These are phyloP conservation scores for Steinernema carpocapsae DNA, from an alignment of 2,888 invertebrate genomes.

Conservation along the genomic window DNA sequence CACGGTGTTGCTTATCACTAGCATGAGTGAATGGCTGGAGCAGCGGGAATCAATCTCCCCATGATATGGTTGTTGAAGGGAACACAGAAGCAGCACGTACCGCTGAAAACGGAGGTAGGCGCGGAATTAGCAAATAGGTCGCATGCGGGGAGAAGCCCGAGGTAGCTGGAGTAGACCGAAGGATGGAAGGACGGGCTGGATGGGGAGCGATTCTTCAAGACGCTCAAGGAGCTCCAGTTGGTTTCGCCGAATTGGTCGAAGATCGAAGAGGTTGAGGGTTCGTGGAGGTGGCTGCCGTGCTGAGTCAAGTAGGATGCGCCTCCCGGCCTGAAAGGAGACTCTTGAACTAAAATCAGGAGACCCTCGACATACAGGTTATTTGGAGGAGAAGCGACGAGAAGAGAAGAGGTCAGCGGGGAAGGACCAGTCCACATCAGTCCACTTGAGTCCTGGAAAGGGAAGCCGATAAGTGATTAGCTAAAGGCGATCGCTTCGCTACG, in stretches of 20 bases:
- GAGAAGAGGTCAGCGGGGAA: background rate
- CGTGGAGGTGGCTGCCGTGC: background rate
- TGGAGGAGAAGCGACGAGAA: background rate
- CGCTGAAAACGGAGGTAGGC: background rate
- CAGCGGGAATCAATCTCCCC: background rate
- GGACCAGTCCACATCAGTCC: slow-evolving; percentile 27
- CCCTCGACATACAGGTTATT: background rate
- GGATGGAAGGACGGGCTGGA: background rate
- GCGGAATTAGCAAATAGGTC: slow-evolving; percentile 2
- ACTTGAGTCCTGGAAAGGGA: slow-evolving; percentile 6
- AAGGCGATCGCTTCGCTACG: background rate
- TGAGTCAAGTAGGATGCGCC: background rate
- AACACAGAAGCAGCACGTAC: slow-evolving; percentile 30
- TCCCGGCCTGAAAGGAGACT: background rate
- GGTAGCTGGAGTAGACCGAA: slow-evolving; percentile 10
- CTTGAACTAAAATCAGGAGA: background rate
- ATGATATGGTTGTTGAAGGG: background rate
- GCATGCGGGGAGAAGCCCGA: slow-evolving; percentile 20
- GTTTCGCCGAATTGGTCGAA: background rate
- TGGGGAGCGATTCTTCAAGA: background rate
- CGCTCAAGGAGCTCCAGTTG: background rate
- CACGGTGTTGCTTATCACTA: slow-evolving; percentile 32
- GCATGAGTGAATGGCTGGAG: background rate
- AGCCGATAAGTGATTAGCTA: slow-evolving; percentile 4
- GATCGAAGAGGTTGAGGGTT: slow-evolving; percentile 17